These are phyloP conservation scores for Oryzias sinensis DNA, from an alignment of 2,797 vertebrate genomes.

Conservation along the genomic window DNA sequence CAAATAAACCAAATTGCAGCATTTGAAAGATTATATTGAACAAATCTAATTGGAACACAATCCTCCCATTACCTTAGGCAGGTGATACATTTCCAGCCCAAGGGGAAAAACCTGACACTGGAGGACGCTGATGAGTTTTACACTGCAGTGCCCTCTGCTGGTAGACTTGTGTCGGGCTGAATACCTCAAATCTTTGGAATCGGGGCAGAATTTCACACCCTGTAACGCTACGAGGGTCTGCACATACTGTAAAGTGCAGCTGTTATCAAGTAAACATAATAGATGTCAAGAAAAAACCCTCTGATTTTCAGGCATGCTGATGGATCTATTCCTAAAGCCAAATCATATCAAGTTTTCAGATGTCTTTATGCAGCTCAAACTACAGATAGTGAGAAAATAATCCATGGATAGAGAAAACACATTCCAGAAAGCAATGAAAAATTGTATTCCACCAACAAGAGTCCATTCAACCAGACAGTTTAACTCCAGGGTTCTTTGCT, in stretches of 20 bases:
- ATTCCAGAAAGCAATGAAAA: slow-evolving; percentile 1
- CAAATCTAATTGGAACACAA: too few relatives aligned
- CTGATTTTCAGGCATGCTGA: slow-evolving; percentile 15
- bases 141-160: slow-evolving; percentile 7
- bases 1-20: too few relatives aligned
- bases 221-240: slow-evolving; percentile 18
- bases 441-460: neutral
- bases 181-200: slow-evolving; percentile 7
- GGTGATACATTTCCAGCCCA: too few relatives aligned
- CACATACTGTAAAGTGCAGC: slow-evolving; percentile 13
- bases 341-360: slow-evolving; percentile 3
- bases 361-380: neutral
- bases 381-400: neutral
- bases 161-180: neutral
- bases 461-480: too few relatives aligned
- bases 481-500: too few relatives aligned
- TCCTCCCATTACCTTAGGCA: too few relatives aligned
- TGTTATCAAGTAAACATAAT: slow-evolving; percentile 5
- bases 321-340: slow-evolving; percentile 8
- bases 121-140: neutral
- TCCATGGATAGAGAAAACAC: slow-evolving; percentile 4
- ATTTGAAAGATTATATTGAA: too few relatives aligned
- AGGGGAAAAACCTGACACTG: too few relatives aligned
- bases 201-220: slow-evolving; percentile 20
- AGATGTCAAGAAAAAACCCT: slow-evolving; percentile 21